Base-by-base conservation (phyloP, 2,888 invertebrate genomes). In the Spodoptera exigua region DNA sequence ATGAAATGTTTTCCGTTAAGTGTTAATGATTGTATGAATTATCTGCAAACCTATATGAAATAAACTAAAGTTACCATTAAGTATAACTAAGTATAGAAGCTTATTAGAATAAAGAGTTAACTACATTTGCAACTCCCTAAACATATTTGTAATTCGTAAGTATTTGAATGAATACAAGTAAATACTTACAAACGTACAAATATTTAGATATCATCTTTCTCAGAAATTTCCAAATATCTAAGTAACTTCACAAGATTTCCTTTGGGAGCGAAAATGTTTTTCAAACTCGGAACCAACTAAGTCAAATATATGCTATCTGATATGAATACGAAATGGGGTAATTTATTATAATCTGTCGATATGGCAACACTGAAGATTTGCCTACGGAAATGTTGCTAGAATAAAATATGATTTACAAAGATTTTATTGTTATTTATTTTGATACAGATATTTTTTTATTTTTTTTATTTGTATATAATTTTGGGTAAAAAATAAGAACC, bases 281-380 rank as follows among this genome's bases (percentile, higher is more conserved):
- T 21, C 52, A 4, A 32, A 36, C 44, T 44, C 40, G 2, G 40
- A 48, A 27, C 27, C 35, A 17, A 45, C 10, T 41, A 70, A 65
- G 34, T 59, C 59, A 70, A 59, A 70, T 46, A 58, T 21, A 11
- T 32, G 16, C 27, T 41, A 36, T 32, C 43, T 36, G 59, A 40
- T 43, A 43, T 59, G 66, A 70, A 71, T 68, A 51, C 65, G 40
- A 54, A 58, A 11, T 40, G 17, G 18, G 18, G 36, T 34, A 59
- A 54, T 65, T 65, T 36, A 36, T 51, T 47, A 32, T 32, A 27
- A 36, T 21, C 34, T 46, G 40, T 39, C 21, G n/a, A 51, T 60
- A 46, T 16, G 36, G 37, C 34, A 21, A 17, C 37, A 1, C 17
- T 46, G 34, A 67, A 63, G 12, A 46, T 21, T 51, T 44, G 46